Evolutionary conservation across 2,113 vertebrate genomes (phyloP).

Genomic region (Odocoileus hemionus): DNA sequence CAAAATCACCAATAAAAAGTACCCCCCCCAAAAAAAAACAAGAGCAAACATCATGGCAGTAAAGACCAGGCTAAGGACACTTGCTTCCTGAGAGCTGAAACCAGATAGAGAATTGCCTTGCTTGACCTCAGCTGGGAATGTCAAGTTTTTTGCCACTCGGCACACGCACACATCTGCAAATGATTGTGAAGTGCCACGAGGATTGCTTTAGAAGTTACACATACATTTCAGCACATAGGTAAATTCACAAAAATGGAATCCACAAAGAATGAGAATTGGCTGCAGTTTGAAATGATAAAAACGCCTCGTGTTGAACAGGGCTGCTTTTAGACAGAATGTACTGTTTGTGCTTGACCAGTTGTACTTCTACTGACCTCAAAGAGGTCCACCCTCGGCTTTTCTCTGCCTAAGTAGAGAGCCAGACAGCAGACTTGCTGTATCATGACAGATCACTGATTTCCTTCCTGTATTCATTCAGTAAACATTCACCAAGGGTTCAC

Average conservation of each 20-base stretch:
- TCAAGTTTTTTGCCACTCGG: not conserved
- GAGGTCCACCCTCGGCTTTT: not conserved
- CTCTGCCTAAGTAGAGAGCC: not conserved
- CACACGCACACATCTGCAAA: not conserved
- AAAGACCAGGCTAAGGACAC: not conserved
- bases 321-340: not conserved
- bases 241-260: not conserved
- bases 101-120: not conserved
- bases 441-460: not conserved
- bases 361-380: not conserved
- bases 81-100: not conserved
- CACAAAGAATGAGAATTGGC: not conserved
- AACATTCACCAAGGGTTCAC: not conserved
- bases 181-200: not conserved
- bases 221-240: not conserved
- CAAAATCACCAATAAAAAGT: not conserved
- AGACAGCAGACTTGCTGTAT: not conserved
- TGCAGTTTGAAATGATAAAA: not conserved
- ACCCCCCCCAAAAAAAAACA: not conserved
- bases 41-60: not conserved
- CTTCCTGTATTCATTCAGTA: not conserved
- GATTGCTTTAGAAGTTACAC: not conserved
- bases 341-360: not conserved
- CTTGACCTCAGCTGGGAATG: not conserved
- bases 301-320: not conserved